Percentiles rank a stretch among this genome's conserved stretches.
These are phyloP conservation scores for Bettongia penicillata DNA, from an alignment of 2,113 vertebrate genomes.

Conservation along the genomic window DNA sequence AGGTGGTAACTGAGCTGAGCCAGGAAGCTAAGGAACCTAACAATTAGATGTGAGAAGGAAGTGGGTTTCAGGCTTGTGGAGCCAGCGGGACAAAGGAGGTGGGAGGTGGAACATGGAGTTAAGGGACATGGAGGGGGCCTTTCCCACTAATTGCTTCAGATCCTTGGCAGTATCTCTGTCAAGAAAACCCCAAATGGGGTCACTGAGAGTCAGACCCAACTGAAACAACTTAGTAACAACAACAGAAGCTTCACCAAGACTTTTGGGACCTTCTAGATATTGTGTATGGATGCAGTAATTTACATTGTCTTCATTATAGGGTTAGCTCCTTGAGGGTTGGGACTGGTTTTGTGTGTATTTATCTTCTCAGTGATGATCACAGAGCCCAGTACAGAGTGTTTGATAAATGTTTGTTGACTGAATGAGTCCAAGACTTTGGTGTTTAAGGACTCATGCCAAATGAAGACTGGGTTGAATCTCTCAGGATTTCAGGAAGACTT, in stretches of 20 bases:
- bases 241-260: background rate
- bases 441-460: conserved; percentile 43
- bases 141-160: too few relatives aligned
- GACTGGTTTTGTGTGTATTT: background rate
- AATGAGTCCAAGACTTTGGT: background rate
- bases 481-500: conserved; percentile 40
- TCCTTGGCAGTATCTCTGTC: background rate
- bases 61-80: too few relatives aligned
- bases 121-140: too few relatives aligned
- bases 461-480: conserved; percentile 31
- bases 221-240: background rate
- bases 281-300: background rate
- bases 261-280: background rate
- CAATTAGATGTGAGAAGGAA: too few relatives aligned
- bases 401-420: background rate
- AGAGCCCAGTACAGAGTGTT: background rate
- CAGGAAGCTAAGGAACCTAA: too few relatives aligned
- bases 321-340: background rate
- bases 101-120: too few relatives aligned
- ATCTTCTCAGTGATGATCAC: background rate
- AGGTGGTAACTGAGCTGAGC: too few relatives aligned
- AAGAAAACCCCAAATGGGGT: background rate
- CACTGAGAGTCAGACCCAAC: background rate
- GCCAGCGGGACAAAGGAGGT: too few relatives aligned
- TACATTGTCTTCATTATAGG: background rate